Evolutionary conservation across 1,140 invertebrate genomes (phyloP).

Genomic region (Portunus trituberculatus): DNA sequence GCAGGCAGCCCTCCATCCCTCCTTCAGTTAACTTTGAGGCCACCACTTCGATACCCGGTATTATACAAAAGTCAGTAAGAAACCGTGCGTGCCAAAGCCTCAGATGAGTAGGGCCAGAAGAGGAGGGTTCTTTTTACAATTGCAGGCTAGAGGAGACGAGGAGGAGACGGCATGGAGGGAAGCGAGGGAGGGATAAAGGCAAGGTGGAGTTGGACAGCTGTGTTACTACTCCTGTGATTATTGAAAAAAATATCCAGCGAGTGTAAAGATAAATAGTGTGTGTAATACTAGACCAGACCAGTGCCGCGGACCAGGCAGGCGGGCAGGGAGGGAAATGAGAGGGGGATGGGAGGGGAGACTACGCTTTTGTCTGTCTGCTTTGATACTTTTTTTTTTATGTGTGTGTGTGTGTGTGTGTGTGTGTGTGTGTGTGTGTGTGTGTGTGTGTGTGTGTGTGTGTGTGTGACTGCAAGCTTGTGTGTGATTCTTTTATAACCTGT

Average conservation of each 20-base stretch:
- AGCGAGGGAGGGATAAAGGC: not conserved
- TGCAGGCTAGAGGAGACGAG: not conserved
- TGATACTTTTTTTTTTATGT: not conserved
- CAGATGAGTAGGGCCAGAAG: not conserved
- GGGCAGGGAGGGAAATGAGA: not conserved
- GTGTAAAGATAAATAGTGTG: conserved; percentile 55
- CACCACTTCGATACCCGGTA: not conserved
- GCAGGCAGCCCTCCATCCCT: not conserved
- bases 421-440: not conserved
- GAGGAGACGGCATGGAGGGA: not conserved
- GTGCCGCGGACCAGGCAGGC: not conserved
- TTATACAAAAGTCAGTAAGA: not conserved
- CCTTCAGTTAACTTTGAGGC: not conserved
- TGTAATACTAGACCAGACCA: conserved; percentile 47
- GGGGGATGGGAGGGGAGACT: not conserved
- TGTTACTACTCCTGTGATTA: not conserved
- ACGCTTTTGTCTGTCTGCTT: not conserved
- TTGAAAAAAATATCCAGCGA: not conserved
- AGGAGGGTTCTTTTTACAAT: not conserved
- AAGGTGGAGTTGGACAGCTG: not conserved
- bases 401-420: not conserved
- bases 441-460: not conserved
- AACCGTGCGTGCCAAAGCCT: not conserved
- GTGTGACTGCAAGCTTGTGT: not conserved
- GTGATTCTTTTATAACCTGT: not conserved